Base-by-base conservation (phyloP, 2,113 vertebrate genomes). In the Carettochelys insculpta region DNA sequence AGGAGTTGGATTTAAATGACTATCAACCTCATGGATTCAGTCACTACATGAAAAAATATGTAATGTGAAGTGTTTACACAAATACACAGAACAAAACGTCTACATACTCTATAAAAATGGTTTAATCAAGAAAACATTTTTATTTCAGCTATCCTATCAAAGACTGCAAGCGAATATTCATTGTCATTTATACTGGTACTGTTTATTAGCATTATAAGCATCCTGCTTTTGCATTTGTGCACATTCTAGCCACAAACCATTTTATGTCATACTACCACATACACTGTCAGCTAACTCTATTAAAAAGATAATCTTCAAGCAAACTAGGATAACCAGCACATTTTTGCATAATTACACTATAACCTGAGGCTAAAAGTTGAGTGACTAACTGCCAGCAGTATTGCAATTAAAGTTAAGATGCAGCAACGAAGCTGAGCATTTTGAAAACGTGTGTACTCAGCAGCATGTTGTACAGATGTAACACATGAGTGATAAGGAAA, bases 61-160 rank as follows among this genome's bases (percentile, higher is more conserved):
- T n/a, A 43, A 68, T 0, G 0, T 0, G 0, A 78, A 20, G 5
- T 2, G 22, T 75, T 78, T 68, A 25, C 0, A 0, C 10, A 6
- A 6, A 75, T 22, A n/a, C 71, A 8, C 51, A 52, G 71, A 29
- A 80, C 78, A 56, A 45, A 41, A 86, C 50, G 8, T 47, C n/a
- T 41, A 7, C 4, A 78, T 65, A 41, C 48, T 38, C 20, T 68
- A 38, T 58, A 58, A 68, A 68, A 75, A 75, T 75, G 71, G 88
- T 93, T 76, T 77, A 25, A 82, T 12, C 38, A 31, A 25, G 50
- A 43, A 34, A 75, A 75, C 25, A 43, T 45, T 45, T 45, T 38
- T 19, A n/a, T 65, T 65, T 65, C 58, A 65, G 58, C 34, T 38
- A 38, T 20, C n/a, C 43, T 82, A 27, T 52, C 47, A 90, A 84